Base-by-base conservation (phyloP, 2,113 vertebrate genomes). In the Amblyopsis rosae region DNA sequence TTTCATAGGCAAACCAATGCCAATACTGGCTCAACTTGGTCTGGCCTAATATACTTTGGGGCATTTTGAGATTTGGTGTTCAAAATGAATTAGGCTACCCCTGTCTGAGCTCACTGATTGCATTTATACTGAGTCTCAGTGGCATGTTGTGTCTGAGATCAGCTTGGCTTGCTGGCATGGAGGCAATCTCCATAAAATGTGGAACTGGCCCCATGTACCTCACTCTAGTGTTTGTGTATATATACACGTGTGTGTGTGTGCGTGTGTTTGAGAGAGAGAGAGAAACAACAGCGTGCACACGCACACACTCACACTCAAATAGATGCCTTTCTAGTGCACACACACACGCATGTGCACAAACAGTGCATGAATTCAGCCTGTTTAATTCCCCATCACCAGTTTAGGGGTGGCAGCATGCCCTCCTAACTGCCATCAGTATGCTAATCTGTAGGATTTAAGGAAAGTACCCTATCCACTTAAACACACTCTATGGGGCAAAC, bases 381-480 rank as follows among this genome's bases (percentile, higher is more conserved):
- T 89, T 93, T 91, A 93, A 93, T 93, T 93, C 89, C 89, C 90
- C 88, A 91, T 89, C 91, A 90, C 64, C 50, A 85, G 33, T 92
- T 89, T 94, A 89, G 87, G 82, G 81, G 88, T 62, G 89, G 90
- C 85, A 81, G 90, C 92, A 88, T 88, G 92, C 92, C 88, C 90
- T 93, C 87, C 83, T 79, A 88, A 86, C 79, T 90, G 88, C 93
- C 93, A 94, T 94, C 92, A 95, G 93, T 95, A 95, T 95, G 94
- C 90, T 94, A 95, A 95, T 96, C 93, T 92, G 90, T 48, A 91
- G 89, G 94, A 94, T 95, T 95, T 94, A 91, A 91, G 67, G 41
- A 90, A 92, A 93, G 90, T 93, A 81, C 93, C 91, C 93, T 94
- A 92, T 93, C 94, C 92, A 92, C 88, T 94, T 93, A 93, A 93